Conservation (phyloP, 2,888 invertebrate species). For the Plutella xylostella region DNA sequence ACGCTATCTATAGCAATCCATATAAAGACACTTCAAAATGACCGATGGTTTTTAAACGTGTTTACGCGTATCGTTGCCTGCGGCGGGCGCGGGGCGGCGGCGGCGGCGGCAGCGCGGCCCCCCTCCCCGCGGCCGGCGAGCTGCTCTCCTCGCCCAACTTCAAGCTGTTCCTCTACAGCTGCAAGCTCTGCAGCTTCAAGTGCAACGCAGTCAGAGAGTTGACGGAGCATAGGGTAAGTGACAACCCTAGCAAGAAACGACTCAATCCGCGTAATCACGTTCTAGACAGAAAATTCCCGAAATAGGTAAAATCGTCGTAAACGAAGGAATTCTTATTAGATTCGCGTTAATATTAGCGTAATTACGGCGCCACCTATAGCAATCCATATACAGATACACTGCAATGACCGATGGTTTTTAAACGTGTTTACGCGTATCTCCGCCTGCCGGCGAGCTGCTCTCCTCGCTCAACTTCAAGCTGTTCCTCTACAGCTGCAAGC, state of each 20-base stretch:
- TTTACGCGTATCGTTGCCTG: neutral
- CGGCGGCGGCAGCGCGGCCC: neutral
- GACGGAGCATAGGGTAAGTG: conserved; percentile 49
- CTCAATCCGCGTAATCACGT: no score
- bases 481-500: conserved; percentile 55
- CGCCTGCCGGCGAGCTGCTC: conserved; percentile 47
- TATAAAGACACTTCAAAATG: neutral
- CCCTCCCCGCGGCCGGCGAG: conserved; percentile 26
- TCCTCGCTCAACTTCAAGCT: conserved; percentile 54
- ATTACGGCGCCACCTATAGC: no score
- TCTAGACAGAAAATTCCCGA: no score
- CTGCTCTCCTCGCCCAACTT: conserved; percentile 49
- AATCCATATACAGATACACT: no score
- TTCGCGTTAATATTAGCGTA: no score
- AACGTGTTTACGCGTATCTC: no score
- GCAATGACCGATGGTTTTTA: no score
- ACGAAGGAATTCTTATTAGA: no score
- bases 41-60: neutral
- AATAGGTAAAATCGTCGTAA: no score
- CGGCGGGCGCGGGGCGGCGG: neutral
- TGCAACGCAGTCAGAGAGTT: conserved; percentile 61
- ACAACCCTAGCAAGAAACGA: no score
- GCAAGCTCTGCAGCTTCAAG: conserved; percentile 52
- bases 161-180: conserved; percentile 56
- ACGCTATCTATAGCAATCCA: neutral